Percentiles rank a stretch among this genome's conserved stretches.
Conservation (phyloP, 2,113 vertebrate genomes). For the Prunella himalayana region DNA sequence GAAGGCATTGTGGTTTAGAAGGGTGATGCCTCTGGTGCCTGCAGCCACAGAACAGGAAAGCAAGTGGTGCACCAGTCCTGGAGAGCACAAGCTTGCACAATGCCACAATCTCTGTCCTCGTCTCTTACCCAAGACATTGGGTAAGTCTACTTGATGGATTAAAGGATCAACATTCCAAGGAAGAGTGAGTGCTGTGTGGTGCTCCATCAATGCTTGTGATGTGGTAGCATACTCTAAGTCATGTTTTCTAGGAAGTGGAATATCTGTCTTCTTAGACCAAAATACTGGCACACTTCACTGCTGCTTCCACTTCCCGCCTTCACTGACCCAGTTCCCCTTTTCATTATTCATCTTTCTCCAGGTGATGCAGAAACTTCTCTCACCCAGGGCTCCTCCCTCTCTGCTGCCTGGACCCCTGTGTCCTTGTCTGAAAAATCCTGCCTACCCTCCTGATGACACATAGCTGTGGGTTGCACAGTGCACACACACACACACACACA, state of each 20-base stretch:
- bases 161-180: background rate
- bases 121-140: background rate
- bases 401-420: background rate
- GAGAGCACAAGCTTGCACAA: background rate
- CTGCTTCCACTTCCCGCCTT: background rate
- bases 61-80: background rate
- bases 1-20: background rate
- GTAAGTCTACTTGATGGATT: background rate
- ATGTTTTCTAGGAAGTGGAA: background rate
- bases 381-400: background rate
- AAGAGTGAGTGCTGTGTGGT: accelerated
- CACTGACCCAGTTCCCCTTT: background rate
- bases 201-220: background rate
- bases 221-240: background rate
- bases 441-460: background rate
- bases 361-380: background rate
- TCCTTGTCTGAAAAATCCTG: background rate
- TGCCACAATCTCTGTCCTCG: background rate
- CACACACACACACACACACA: background rate
- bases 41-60: background rate
- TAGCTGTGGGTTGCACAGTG: background rate
- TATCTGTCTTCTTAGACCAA: background rate
- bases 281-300: background rate
- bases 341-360: background rate
- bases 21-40: background rate